These are phyloP conservation scores for Linyphia triangularis DNA, from an alignment of 2,888 invertebrate species.

Conservation along the genomic window DNA sequence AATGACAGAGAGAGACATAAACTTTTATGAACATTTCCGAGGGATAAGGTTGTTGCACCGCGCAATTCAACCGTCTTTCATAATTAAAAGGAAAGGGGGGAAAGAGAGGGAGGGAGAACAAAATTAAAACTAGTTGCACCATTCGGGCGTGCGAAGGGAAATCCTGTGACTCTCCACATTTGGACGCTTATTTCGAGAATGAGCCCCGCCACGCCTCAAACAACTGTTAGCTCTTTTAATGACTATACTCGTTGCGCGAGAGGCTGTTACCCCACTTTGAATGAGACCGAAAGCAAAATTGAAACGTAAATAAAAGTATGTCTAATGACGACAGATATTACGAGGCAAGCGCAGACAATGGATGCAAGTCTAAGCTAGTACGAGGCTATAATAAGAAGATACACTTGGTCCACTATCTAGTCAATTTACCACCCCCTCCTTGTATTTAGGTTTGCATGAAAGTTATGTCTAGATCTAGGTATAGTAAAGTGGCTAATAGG, in stretches of 20 bases:
- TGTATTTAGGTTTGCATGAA: too few species aligned
- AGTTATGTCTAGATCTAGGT: too few species aligned
- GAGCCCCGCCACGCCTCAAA: not conserved
- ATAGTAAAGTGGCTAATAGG: too few species aligned
- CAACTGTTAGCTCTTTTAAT: not conserved
- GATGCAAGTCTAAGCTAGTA: too few species aligned
- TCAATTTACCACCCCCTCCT: too few species aligned
- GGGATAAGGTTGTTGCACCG: slow-evolving; percentile 13
- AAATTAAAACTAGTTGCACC: slow-evolving; percentile 21
- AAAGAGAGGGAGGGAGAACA: not conserved
- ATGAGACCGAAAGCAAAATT: too few species aligned
- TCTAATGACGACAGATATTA: too few species aligned
- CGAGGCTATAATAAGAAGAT: too few species aligned
- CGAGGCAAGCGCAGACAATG: too few species aligned
- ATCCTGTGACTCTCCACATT: slow-evolving; percentile 10
- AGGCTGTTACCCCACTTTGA: too few species aligned
- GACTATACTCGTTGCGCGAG: not conserved
- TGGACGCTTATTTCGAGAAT: not conserved
- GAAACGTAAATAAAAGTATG: too few species aligned
- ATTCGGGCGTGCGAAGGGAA: slow-evolving; percentile 10
- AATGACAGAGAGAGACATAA: not conserved
- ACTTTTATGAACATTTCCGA: not conserved
- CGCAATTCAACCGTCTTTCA: not conserved
- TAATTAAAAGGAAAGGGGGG: slow-evolving; percentile 22
- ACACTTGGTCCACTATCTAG: too few species aligned